Evolutionary conservation across 2,888 invertebrate genomes (phyloP), one percentile per base, ranked within the genome.

Genomic region (Mesorhabditis belari): DNA sequence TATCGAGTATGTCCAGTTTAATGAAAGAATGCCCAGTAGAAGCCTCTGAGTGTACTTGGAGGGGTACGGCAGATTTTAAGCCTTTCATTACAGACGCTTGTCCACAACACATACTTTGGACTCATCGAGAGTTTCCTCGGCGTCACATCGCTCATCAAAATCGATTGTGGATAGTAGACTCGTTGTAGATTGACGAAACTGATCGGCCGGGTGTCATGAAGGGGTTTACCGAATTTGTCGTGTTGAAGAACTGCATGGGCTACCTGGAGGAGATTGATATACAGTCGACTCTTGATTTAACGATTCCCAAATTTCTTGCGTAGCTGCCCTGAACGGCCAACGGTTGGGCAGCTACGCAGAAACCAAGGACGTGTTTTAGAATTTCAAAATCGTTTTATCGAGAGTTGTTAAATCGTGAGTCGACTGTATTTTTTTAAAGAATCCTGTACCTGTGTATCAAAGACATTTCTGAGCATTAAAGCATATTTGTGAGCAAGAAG

Each of bases 191-290:
- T 90, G 84, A 92, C 91, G 62, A 94, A 85, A 74, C 91, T 91
- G 55, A 92, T 88, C 81, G 91, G 91, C 84, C 93, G 92, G 58
- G 92, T 91, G 85, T 94, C 94, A 81, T 92, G 91, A 57, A 93
- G 90, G 35, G 93, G 92, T 76, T 90, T 89, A 65, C 88, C 88
- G 64, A 89, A 90, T 77, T 91, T 90, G 84, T 92, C 92, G 80
- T 88, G 88, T 80, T 92, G 91, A 55, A 94, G 83, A 12, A 94
- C 89, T 58, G 92, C 90, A 83, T 94, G 91, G 50, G 92, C 93
- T 44, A 90, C 89, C 86, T 87, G 77, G 35, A 75, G 28, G 26
- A 21, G 21, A 52, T 9, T 3, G 17, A 28, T 52, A 25, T 57
- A n/a, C n/a, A n/a, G n/a, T n/a, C n/a, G n/a, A n/a, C n/a, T n/a